Percentiles rank a stretch among this genome's conserved stretches.
These are phyloP conservation scores for Etheostoma perlongum DNA, from an alignment of 2,797 vertebrate genomes.

Conservation along the genomic window DNA sequence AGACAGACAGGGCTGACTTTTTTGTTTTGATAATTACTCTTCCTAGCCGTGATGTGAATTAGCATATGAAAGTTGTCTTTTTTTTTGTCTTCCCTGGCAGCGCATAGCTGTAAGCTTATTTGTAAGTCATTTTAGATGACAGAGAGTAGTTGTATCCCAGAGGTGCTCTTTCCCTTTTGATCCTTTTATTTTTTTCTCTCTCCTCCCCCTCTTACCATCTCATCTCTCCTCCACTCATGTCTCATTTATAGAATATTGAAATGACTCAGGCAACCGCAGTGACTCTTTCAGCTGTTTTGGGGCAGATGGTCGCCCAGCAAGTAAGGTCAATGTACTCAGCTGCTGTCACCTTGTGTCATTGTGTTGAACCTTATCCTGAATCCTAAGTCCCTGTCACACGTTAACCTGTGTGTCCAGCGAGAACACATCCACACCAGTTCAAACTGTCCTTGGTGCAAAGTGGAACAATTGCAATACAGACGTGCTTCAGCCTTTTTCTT, in stretches of 20 bases:
- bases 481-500: constrained; percentile 33
- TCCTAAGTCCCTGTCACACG: constrained; percentile 43
- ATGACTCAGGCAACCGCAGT: constrained; percentile 36
- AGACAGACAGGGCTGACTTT: constrained; percentile 66
- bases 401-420: constrained; percentile 29
- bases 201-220: constrained; percentile 43
- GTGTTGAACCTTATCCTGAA: constrained; percentile 29
- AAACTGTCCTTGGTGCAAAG: constrained; percentile 37
- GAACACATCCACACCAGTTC: constrained; percentile 10
- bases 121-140: constrained; percentile 85
- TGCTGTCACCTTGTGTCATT: constrained; percentile 34
- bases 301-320: constrained; percentile 59
- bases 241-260: constrained; percentile 71
- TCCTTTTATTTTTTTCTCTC: constrained; percentile 60
- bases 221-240: constrained; percentile 48
- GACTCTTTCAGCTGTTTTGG: constrained; percentile 39
- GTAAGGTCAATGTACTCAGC: constrained; percentile 49
- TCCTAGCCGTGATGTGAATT: constrained; percentile 77
- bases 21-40: constrained; percentile 76
- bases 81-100: constrained; percentile 54
- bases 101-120: constrained; percentile 80
- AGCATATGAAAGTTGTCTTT: constrained; percentile 82
- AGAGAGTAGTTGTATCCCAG: constrained; percentile 81
- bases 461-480: constrained; percentile 16
- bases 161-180: constrained; percentile 75